Evolutionary conservation across 2,113 vertebrate species (phyloP).

Genomic region (Callaeas wilsoni): DNA sequence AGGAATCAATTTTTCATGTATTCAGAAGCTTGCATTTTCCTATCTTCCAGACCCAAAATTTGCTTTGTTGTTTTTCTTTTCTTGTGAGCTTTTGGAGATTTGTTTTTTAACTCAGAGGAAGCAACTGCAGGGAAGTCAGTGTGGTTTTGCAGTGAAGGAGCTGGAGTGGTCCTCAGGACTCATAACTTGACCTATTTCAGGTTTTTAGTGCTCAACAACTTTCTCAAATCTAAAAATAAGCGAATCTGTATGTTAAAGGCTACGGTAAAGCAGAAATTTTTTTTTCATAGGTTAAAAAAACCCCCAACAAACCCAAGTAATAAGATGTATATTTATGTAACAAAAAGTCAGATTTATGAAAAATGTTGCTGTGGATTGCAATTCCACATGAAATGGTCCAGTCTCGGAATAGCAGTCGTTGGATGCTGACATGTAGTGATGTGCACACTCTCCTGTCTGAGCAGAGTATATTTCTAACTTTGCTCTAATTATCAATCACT

Average conservation of each 20-base stretch:
- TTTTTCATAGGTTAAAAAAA: background rate
- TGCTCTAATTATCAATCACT: slow-evolving; percentile 44
- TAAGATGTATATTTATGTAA: background rate
- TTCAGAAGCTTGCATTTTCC: background rate
- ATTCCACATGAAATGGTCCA: background rate
- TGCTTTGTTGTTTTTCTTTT: background rate
- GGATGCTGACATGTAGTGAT: background rate
- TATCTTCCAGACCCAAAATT: background rate
- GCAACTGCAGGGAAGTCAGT: background rate
- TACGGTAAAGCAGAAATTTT: background rate
- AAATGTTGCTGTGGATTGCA: background rate
- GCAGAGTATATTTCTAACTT: slow-evolving; percentile 13
- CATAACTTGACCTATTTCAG: background rate
- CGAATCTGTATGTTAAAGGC: background rate
- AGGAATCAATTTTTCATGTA: background rate
- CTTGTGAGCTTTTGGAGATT: background rate
- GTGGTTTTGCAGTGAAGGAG: background rate
- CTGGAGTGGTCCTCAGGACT: background rate
- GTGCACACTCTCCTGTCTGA: background rate
- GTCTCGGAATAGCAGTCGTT: accelerated
- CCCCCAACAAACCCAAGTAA: background rate
- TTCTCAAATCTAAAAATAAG: background rate
- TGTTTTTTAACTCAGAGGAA: background rate
- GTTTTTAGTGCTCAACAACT: background rate
- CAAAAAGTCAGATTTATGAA: background rate